Evolutionary conservation across 64 coral and sea anemone genomes (phyloP).

Genomic region (Dendronephthya gigantea): DNA sequence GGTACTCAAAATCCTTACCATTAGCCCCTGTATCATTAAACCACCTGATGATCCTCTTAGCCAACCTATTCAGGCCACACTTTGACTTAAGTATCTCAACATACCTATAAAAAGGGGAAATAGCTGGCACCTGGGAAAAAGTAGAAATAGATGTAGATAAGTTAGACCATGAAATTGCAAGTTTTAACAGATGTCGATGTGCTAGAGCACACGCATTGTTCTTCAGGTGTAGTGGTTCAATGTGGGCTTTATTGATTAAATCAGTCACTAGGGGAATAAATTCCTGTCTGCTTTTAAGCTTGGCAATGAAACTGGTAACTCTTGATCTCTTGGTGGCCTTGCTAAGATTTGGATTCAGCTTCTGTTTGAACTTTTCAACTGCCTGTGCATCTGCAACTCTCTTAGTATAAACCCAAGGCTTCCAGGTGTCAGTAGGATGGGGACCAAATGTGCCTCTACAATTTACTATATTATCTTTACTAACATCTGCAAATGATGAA

Average conservation of each 20-base stretch:
- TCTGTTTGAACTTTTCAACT: constrained; percentile 35
- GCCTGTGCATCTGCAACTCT: constrained; percentile 38
- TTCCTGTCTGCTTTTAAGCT: constrained; percentile 42
- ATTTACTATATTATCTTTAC: not conserved
- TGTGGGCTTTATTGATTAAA: constrained; percentile 51
- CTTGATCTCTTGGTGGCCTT: constrained; percentile 24
- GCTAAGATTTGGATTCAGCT: constrained; percentile 10
- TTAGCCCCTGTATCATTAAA: constrained; percentile 38
- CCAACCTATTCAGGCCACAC: constrained; percentile 21
- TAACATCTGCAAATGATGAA: not conserved
- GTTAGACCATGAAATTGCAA: constrained; percentile 34
- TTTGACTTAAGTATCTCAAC: constrained; percentile 31
- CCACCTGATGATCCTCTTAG: not conserved
- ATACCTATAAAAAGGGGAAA: constrained; percentile 32
- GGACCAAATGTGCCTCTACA: not conserved
- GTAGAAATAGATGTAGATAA: not conserved
- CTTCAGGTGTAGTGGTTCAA: constrained; percentile 41
- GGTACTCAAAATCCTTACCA: constrained; percentile 44
- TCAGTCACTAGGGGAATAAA: constrained; percentile 47
- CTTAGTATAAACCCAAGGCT: constrained; percentile 30
- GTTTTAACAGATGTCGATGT: constrained; percentile 26
- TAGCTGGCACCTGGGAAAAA: constrained; percentile 32
- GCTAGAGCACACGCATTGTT: constrained; percentile 52
- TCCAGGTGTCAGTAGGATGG: not conserved
- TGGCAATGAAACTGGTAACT: constrained; percentile 28